Evolutionary conservation across 2,113 vertebrate species (phyloP), one percentile per base, ranked within the genome.

Genomic region (Microcebus murinus): DNA sequence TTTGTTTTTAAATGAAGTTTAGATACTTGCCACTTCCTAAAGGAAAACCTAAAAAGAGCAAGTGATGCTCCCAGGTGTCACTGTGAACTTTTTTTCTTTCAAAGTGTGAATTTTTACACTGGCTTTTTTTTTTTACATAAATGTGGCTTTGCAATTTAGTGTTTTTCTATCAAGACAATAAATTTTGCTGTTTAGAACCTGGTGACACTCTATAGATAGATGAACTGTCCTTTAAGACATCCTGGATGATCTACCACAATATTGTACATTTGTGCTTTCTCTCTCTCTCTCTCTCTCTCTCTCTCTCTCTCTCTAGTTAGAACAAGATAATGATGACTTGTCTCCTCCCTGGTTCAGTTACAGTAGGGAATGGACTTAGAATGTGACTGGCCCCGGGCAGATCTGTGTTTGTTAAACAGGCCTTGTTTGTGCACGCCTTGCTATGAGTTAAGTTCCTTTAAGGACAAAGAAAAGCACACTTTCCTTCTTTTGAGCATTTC

Each of bases 71-170:
- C 86, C 79, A 87, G 70, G 55, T 91, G 76, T 90, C 89, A 96
- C 93, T 96, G 96, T 96, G 93, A 96, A 86, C 14, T 63, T 94
- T 84, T 84, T 76, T 96, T 87, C 65, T 93, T 97, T 89, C 61
- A 88, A 93, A 42, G 34, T 85, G 68, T 94, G 55, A 87, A 52
- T 45, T 79, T 97, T 96, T 90, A 93, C 50, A 68, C 70, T 76
- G 76, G 15, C 31, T 87, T 89, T 81, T 85, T 70, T 15, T 91
- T 61, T 21, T 83, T 71, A 31, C 94, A 79, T 80, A 91, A 82
- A 83, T 80, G 3, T 84, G 12, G 39, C 71, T 96, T 86, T 39
- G 31, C 74, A 55, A 13, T 1, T 83, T 76, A 6, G 20, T 90
- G 50, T 71, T 91, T 90, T 68, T 65, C 57, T 90, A 25, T 39